A percentile compares a stretch with the other conserved stretches of the same genome.
Evolutionary conservation across 2,888 invertebrate species (phyloP).

Genomic region (Torymus texanus): DNA sequence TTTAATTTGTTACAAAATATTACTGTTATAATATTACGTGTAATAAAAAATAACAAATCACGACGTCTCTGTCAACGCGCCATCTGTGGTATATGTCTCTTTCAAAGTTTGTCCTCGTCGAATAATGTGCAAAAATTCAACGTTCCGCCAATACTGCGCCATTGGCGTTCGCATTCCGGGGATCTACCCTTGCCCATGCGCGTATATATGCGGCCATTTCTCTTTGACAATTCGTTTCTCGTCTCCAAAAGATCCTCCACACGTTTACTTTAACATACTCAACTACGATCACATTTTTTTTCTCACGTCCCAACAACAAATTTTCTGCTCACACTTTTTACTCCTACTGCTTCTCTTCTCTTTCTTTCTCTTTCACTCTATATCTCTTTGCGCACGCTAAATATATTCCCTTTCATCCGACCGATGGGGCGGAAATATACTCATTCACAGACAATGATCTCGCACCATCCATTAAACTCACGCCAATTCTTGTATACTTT

Average conservation of each 20-base stretch:
- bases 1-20: conserved; percentile 57
- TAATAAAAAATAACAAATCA: conserved; percentile 57
- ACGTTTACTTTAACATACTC: conserved; percentile 23
- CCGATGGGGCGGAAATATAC: conserved; percentile 9
- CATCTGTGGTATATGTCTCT: conserved; percentile 12
- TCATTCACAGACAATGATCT: conserved; percentile 47
- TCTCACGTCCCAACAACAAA: conserved; percentile 35
- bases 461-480: conserved; percentile 31
- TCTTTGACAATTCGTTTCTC: conserved; percentile 10
- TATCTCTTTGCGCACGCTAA: not conserved
- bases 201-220: not conserved
- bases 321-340: not conserved
- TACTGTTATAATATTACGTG: conserved; percentile 52
- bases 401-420: not conserved
- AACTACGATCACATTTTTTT: conserved; percentile 51
- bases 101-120: not conserved
- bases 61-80: conserved; percentile 16
- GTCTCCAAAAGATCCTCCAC: not conserved
- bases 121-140: no score
- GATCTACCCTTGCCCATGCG: conserved; percentile 45
- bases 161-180: conserved; percentile 21
- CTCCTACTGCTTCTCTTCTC: not conserved
- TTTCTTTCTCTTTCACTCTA: conserved; percentile 1
- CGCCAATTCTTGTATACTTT: conserved; percentile 31
- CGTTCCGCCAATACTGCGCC: not conserved